Percentiles rank a stretch among this genome's conserved stretches.
These are phyloP conservation scores for Aphidius colemani DNA, from an alignment of 2,888 invertebrate species.

Conservation along the genomic window DNA sequence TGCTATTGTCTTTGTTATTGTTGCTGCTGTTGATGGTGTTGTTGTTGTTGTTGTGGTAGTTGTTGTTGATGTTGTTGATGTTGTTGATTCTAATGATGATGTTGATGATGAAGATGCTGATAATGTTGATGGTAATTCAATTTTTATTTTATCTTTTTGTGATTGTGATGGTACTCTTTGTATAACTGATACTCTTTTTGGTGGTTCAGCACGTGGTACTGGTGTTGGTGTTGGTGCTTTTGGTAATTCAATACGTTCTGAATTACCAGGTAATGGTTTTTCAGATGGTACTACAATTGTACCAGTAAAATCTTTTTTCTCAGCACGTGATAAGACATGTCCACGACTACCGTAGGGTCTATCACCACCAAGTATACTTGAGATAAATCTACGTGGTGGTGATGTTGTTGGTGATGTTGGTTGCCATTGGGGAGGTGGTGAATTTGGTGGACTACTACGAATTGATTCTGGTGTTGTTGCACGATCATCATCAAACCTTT, in stretches of 20 bases:
- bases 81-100: too few species aligned
- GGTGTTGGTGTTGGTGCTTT: constrained; percentile 67
- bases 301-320: constrained; percentile 74
- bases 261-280: constrained; percentile 67
- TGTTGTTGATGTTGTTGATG: too few species aligned
- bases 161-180: constrained; percentile 72
- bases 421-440: constrained; percentile 53
- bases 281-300: constrained; percentile 67
- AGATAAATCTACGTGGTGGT: constrained; percentile 73
- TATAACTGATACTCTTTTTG: constrained; percentile 78
- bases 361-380: constrained; percentile 80
- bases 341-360: constrained; percentile 81
- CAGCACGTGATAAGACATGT: constrained; percentile 80
- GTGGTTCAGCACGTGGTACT: constrained; percentile 65
- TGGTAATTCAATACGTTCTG: constrained; percentile 53
- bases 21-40: too few species aligned
- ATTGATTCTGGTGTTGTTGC: constrained; percentile 56
- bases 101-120: too few species aligned
- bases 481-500: constrained; percentile 57
- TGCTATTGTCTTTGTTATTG: too few species aligned
- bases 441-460: constrained; percentile 52
- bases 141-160: constrained; percentile 54
- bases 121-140: constrained; percentile 54
- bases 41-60: too few species aligned
- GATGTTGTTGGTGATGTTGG: constrained; percentile 42